Evolutionary conservation across 2,888 invertebrate genomes (phyloP).

Genomic region (Amblyjoppa proteus): DNA sequence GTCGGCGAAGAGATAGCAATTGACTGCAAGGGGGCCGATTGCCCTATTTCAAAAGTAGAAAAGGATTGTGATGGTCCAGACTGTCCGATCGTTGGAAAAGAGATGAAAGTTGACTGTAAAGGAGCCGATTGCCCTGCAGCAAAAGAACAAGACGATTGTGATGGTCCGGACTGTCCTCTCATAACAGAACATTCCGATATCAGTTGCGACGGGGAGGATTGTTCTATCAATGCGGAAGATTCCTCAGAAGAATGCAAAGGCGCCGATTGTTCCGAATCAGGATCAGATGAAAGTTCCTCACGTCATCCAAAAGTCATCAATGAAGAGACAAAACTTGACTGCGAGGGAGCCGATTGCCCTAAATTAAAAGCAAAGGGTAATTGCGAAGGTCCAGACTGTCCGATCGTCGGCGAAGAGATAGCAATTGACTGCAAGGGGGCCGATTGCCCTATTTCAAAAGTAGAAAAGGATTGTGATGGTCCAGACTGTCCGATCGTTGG

Average conservation of each 20-base stretch:
- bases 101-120: background rate
- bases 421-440: background rate
- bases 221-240: no score
- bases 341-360: slow-evolving; percentile 17
- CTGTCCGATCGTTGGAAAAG: background rate
- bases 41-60: no score
- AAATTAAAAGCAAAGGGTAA: background rate
- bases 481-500: background rate
- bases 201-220: no score
- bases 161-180: no score
- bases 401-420: background rate
- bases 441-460: no score
- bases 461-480: background rate
- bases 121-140: background rate
- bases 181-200: background rate
- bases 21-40: no score
- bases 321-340: background rate
- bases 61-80: background rate
- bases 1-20: background rate
- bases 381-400: slow-evolving; percentile 37
- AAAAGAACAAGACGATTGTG: no score
- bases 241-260: no score
- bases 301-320: background rate
- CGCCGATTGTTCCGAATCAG: no score
- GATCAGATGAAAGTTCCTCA: background rate